These are phyloP conservation scores for Eustalomyia histrio DNA, from an alignment of 2,888 invertebrate species.

Conservation along the genomic window DNA sequence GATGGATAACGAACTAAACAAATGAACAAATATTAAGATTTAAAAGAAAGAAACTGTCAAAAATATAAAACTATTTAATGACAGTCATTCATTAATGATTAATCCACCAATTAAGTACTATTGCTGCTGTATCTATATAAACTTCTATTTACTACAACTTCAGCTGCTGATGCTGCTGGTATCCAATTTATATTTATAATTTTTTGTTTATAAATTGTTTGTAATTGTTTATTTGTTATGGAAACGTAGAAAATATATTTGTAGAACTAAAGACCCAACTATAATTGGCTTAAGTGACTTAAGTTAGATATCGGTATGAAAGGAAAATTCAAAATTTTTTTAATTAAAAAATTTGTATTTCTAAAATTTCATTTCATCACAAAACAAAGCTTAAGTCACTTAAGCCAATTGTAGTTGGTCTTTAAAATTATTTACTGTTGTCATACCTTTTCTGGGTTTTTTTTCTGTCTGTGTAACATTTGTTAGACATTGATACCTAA, in stretches of 20 bases:
- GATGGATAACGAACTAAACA: no score
- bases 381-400: no score
- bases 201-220: slow-evolving; percentile 54
- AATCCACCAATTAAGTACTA: slow-evolving; percentile 52
- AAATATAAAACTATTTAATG: slow-evolving; percentile 56
- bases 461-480: slow-evolving; percentile 47
- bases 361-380: no score
- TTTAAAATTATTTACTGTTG: slow-evolving; percentile 44
- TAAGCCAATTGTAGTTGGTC: no score
- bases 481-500: slow-evolving; percentile 50
- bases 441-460: slow-evolving; percentile 45
- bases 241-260: slow-evolving; percentile 1
- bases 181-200: slow-evolving; percentile 56
- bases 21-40: not conserved
- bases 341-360: no score
- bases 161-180: slow-evolving; percentile 31
- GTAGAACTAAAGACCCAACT: no score
- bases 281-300: no score
- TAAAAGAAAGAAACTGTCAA: slow-evolving; percentile 27
- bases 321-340: no score
- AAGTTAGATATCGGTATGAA: no score
- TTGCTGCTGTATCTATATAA: not conserved
- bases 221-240: slow-evolving; percentile 59
- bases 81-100: slow-evolving; percentile 60
- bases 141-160: not conserved